A percentile compares a stretch with the other conserved stretches of the same genome.
Evolutionary conservation across 2,888 invertebrate genomes (phyloP).

Genomic region (Trichopria drosophilae): DNA sequence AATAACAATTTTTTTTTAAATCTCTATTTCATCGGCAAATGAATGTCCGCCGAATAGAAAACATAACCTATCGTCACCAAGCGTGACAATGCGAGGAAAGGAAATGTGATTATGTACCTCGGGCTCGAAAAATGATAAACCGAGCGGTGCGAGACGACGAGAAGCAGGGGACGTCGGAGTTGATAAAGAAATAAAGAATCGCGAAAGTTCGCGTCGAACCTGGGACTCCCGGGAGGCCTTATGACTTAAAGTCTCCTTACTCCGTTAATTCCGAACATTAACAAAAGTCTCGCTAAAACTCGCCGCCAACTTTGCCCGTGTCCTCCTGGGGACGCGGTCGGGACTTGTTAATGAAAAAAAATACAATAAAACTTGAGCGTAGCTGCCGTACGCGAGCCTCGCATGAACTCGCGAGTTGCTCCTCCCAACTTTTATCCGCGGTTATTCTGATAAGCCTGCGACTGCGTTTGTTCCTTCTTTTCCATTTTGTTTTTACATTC

Average conservation of each 20-base stretch:
- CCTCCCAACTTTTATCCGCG: constrained; percentile 21
- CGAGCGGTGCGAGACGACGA: constrained; percentile 16
- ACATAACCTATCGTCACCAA: too few relatives aligned
- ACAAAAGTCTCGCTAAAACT: constrained; percentile 59
- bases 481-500: background rate
- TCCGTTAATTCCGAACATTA: constrained; percentile 59
- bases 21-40: too few relatives aligned
- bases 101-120: too few relatives aligned
- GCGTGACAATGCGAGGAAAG: too few relatives aligned
- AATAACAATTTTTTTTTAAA: too few relatives aligned
- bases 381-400: constrained; percentile 16
- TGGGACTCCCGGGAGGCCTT: constrained; percentile 53
- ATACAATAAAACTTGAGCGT: constrained; percentile 53
- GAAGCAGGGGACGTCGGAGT: constrained; percentile 43
- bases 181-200: constrained; percentile 59
- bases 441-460: constrained; percentile 24
- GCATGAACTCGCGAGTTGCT: constrained; percentile 13
- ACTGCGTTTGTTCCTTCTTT: constrained; percentile 21
- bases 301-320: constrained; percentile 49
- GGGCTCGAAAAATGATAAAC: too few relatives aligned
- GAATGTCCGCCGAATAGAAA: too few relatives aligned
- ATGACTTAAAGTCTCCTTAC: constrained; percentile 59
- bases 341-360: constrained; percentile 58
- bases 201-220: constrained; percentile 57
- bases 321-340: constrained; percentile 44